Percentiles rank a stretch among this genome's conserved stretches.
Conservation (phyloP, 2,888 invertebrate species). For the Parnassius orleans region DNA sequence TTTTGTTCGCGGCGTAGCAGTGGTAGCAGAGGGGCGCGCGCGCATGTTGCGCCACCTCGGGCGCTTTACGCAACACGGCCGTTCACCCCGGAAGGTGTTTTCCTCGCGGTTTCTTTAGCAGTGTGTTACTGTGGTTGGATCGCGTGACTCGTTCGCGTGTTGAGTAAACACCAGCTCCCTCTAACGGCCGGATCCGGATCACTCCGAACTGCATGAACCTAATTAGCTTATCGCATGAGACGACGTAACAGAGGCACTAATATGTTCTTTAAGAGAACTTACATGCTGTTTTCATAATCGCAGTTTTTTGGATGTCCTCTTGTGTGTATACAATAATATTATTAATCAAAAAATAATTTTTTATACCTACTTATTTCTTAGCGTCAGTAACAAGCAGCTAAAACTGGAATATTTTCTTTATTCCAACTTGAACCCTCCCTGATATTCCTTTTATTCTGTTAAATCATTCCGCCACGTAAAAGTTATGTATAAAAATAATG, state of each 20-base stretch:
- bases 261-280: slow-evolving; percentile 30
- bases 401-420: too few relatives aligned
- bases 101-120: slow-evolving; percentile 77
- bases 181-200: slow-evolving; percentile 51
- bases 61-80: slow-evolving; percentile 77
- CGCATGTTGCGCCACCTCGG: slow-evolving; percentile 62
- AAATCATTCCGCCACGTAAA: too few relatives aligned
- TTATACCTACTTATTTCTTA: too few relatives aligned
- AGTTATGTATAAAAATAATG: too few relatives aligned
- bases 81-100: slow-evolving; percentile 80
- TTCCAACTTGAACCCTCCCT: too few relatives aligned
- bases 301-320: neutral
- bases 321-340: too few relatives aligned
- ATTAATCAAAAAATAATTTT: too few relatives aligned
- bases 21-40: slow-evolving; percentile 44
- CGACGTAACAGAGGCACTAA: slow-evolving; percentile 46
- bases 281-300: neutral
- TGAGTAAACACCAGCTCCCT: slow-evolving; percentile 53
- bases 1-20: slow-evolving; percentile 32
- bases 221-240: slow-evolving; percentile 59
- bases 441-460: too few relatives aligned
- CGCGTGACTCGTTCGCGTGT: slow-evolving; percentile 75
- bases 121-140: slow-evolving; percentile 72
- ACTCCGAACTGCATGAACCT: slow-evolving; percentile 54
- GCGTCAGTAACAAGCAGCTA: too few relatives aligned